A percentile compares a stretch with the other conserved stretches of the same genome.
Conservation (phyloP, 2,113 vertebrate genomes). For the Nansenia antarctica region DNA sequence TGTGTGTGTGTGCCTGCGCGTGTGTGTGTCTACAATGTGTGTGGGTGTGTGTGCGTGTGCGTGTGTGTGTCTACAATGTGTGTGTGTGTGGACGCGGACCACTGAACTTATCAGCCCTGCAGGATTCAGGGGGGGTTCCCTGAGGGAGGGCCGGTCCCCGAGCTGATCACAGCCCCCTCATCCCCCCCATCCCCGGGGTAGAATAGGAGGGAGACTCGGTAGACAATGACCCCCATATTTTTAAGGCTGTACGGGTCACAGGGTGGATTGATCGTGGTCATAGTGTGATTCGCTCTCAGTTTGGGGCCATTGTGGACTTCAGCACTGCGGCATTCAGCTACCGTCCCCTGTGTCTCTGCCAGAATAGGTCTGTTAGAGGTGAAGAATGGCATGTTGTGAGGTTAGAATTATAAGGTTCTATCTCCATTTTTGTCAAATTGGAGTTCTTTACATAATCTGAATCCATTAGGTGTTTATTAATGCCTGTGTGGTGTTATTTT, state of each 20-base stretch:
- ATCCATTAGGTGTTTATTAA: too few species aligned
- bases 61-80: background rate
- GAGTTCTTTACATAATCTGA: too few species aligned
- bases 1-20: background rate
- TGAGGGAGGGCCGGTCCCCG: slow-evolving; percentile 32
- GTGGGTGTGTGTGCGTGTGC: background rate
- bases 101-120: slow-evolving; percentile 52
- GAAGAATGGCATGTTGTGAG: too few species aligned
- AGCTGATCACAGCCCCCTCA: slow-evolving; percentile 2
- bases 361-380: too few species aligned
- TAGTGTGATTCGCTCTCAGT: slow-evolving; percentile 3
- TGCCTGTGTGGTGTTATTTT: too few species aligned
- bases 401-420: too few species aligned
- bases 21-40: background rate
- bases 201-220: slow-evolving; percentile 7
- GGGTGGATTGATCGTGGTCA: slow-evolving; percentile 17
- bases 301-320: background rate
- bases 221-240: slow-evolving; percentile 11
- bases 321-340: background rate
- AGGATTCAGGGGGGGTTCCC: slow-evolving; percentile 13
- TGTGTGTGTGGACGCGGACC: slow-evolving; percentile 13
- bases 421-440: too few species aligned
- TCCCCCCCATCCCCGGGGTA: background rate
- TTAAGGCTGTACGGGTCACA: slow-evolving; percentile 6
- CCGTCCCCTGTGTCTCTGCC: too few species aligned